phyloP scores from a whole-genome alignment of 35 echinoderm and acorn worm species.

The Hemicentrotus pulcherrimus region DNA sequence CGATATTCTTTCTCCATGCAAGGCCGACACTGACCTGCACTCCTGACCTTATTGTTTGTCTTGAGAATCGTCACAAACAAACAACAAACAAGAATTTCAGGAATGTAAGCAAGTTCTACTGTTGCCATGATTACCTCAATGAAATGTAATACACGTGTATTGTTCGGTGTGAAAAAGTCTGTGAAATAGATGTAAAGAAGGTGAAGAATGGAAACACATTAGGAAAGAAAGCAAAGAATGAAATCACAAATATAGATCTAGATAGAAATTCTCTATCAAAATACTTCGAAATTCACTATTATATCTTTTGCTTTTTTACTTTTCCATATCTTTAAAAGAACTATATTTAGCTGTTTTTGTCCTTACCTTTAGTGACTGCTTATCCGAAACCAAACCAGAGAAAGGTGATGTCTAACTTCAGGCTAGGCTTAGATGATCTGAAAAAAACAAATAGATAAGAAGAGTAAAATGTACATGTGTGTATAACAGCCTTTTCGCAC shows the following conservation, averaged over 20 bases:
- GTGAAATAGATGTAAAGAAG: neutral
- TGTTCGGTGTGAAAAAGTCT: constrained; percentile 10
- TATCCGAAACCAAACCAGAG: neutral
- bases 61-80: neutral
- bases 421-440: neutral
- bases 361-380: neutral
- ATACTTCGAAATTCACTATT: neutral
- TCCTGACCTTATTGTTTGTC: neutral
- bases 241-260: neutral
- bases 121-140: neutral
- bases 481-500: no score
- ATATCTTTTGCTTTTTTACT: no score
- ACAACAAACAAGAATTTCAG: neutral
- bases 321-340: no score
- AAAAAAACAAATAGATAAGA: neutral
- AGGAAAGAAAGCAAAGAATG: neutral
- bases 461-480: no score
- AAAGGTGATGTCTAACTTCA: neutral
- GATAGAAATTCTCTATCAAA: neutral
- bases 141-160: neutral
- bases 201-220: neutral
- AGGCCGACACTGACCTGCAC: neutral
- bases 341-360: neutral
- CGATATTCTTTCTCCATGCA: neutral
- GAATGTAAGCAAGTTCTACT: constrained; percentile 8